Conservation (phyloP, 2,888 invertebrate genomes). For the Campopleginae sp. region DNA sequence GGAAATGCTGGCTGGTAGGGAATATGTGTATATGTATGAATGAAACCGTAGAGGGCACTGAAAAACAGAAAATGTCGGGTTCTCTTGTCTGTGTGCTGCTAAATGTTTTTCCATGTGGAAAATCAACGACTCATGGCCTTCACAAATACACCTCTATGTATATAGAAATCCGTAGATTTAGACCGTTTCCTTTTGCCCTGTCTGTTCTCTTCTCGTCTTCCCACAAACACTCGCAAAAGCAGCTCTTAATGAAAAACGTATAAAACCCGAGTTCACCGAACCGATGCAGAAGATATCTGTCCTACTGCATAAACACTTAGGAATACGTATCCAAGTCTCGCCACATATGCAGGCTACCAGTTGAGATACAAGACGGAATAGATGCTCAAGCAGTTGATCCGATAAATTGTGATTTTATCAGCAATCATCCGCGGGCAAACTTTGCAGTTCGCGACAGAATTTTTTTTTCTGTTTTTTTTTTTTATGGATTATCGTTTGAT, state of each 20-base stretch:
- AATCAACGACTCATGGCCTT: constrained; percentile 62
- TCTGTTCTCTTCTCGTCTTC: constrained; percentile 62
- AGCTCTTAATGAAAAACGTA: constrained; percentile 75
- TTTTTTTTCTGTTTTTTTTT: not conserved
- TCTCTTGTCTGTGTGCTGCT: constrained; percentile 62
- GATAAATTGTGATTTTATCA: not conserved
- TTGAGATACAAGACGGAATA: not conserved
- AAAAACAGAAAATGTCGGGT: constrained; percentile 51
- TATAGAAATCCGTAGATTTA: not conserved
- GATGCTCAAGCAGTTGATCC: not conserved
- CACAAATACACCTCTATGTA: constrained; percentile 4
- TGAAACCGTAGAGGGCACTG: constrained; percentile 38
- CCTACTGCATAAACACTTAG: constrained; percentile 34
- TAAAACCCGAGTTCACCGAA: constrained; percentile 74
- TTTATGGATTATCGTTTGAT: not conserved
- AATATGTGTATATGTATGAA: constrained; percentile 36
- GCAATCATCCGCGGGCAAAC: too few relatives aligned
- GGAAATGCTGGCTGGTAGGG: constrained; percentile 46
- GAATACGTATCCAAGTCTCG: constrained; percentile 40
- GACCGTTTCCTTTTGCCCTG: constrained; percentile 39
- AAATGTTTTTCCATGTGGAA: constrained; percentile 77
- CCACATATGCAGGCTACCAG: not conserved
- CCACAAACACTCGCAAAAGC: constrained; percentile 68
- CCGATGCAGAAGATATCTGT: constrained; percentile 61
- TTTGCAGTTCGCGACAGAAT: too few relatives aligned